These are phyloP conservation scores for Drosophila asahinai DNA, from an alignment of 1,140 invertebrate genomes.

Conservation along the genomic window DNA sequence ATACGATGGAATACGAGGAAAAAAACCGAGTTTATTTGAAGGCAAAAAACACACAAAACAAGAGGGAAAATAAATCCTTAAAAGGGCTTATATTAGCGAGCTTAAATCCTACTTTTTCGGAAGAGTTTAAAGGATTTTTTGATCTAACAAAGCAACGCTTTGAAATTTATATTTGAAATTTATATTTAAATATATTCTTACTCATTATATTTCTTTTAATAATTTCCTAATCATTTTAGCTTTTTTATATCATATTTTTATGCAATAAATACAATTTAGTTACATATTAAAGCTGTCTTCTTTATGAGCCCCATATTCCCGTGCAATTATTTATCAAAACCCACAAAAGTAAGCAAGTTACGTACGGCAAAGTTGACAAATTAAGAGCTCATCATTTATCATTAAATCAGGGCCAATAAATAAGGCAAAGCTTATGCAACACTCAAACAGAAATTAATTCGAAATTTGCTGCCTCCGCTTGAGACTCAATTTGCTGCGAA, in stretches of 20 bases:
- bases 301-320: too few relatives aligned
- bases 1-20: background rate
- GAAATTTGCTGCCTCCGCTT: conserved; percentile 21
- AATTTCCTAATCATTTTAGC: too few relatives aligned
- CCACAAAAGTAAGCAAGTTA: too few relatives aligned
- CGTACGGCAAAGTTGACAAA: conserved; percentile 7
- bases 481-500: conserved; percentile 45
- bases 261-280: too few relatives aligned
- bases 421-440: conserved; percentile 24
- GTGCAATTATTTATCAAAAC: too few relatives aligned
- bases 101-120: background rate
- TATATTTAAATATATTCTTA: too few relatives aligned
- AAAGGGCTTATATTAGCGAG: conserved; percentile 13
- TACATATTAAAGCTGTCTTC: too few relatives aligned
- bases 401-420: conserved; percentile 15
- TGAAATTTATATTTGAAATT: too few relatives aligned
- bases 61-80: background rate
- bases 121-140: background rate
- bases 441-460: conserved; percentile 40
- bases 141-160: background rate
- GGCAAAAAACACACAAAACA: background rate
- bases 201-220: too few relatives aligned
- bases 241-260: too few relatives aligned
- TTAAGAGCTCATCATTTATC: conserved; percentile 25
- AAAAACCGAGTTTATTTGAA: conserved; percentile 19